phyloP scores from a whole-genome alignment of 2,797 vertebrate species.

The Crax fasciolata region DNA sequence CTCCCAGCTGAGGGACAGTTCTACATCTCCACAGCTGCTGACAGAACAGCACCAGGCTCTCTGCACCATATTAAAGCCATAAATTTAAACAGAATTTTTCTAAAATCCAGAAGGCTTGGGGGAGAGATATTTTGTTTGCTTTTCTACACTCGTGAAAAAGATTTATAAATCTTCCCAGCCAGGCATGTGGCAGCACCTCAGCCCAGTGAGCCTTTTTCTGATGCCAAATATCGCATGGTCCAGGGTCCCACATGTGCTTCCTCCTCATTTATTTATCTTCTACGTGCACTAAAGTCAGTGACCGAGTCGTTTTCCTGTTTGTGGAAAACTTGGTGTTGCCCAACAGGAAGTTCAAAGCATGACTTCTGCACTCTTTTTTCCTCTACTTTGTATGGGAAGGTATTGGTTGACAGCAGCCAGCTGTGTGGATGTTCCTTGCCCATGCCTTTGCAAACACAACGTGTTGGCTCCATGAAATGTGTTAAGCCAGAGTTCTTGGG shows the following conservation, averaged over 20 bases:
- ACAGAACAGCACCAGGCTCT: background rate
- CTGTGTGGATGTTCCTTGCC: background rate
- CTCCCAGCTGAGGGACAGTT: fast-evolving
- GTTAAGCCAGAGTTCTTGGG: background rate
- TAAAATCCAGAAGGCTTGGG: background rate
- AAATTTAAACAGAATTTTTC: background rate
- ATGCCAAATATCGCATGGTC: background rate
- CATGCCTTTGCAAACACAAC: background rate
- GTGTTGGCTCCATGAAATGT: background rate
- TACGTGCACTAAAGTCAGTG: background rate
- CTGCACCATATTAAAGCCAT: background rate
- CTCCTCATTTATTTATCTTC: constrained; percentile 3
- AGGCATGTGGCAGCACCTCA: background rate
- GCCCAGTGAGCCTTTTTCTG: background rate
- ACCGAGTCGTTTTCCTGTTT: background rate
- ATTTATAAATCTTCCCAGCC: background rate
- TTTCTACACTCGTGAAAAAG: background rate
- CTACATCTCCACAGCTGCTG: background rate
- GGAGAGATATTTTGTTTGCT: background rate
- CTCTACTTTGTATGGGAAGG: background rate
- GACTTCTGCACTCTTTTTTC: background rate
- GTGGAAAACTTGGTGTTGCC: background rate
- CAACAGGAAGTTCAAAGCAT: background rate
- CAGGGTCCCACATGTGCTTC: background rate
- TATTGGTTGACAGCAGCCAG: background rate